Percentiles rank a stretch among this genome's conserved stretches.
These are phyloP conservation scores for Sclerurus mexicanus DNA, from an alignment of 2,113 vertebrate species.

Conservation along the genomic window DNA sequence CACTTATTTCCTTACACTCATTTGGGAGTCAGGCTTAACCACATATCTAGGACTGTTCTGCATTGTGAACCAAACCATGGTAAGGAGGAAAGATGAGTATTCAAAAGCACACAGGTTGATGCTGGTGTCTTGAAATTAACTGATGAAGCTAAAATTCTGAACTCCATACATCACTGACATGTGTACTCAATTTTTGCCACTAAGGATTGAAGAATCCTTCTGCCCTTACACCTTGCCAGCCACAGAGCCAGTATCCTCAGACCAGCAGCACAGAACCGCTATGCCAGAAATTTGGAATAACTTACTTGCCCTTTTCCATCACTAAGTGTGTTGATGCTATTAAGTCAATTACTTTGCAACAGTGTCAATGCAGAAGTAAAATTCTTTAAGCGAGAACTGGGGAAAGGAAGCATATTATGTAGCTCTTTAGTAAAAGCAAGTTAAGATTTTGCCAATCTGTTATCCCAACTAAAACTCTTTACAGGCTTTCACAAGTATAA, in stretches of 20 bases:
- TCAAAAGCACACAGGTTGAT: too few species aligned
- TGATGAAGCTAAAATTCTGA: too few species aligned
- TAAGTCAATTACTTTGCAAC: not conserved
- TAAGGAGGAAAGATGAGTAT: too few species aligned
- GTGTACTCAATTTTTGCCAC: too few species aligned
- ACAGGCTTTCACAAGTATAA: not conserved
- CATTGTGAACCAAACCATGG: too few species aligned
- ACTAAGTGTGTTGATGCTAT: not conserved
- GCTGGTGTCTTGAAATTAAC: too few species aligned
- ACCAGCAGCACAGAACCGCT: not conserved
- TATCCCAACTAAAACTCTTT: not conserved
- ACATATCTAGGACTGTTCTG: not conserved
- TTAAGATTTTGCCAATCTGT: not conserved
- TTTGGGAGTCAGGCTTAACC: not conserved
- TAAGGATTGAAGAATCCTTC: too few species aligned
- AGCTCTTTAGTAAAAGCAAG: not conserved
- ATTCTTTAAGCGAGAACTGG: not conserved
- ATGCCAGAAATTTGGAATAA: not conserved
- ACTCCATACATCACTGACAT: too few species aligned
- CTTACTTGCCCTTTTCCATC: not conserved
- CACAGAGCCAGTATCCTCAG: not conserved
- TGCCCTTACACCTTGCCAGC: too few species aligned
- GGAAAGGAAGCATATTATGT: not conserved
- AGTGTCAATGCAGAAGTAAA: not conserved
- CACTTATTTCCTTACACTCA: fast-evolving